Base-by-base conservation (phyloP, 2,888 invertebrate genomes). In the Sphaerophoria taeniata region DNA sequence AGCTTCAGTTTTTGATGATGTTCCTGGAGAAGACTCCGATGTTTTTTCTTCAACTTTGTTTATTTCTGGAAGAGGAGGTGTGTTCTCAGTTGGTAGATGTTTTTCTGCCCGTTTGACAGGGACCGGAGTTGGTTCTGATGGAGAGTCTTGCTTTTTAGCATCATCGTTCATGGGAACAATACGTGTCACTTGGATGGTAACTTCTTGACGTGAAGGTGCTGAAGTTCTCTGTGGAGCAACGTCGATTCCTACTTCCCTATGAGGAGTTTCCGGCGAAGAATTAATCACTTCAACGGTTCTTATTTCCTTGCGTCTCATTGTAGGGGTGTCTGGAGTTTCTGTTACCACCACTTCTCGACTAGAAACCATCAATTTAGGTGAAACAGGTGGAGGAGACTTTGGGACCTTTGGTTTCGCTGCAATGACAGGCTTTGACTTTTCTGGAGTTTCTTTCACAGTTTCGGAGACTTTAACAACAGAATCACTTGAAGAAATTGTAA, bases 331-430 rank as follows among this genome's bases (percentile, higher is more conserved):
- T 24, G 77, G 77, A 14, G 76, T 63, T 24, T 81, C 81, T 7
- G 36, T 14, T 4, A 49, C 43, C 5, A 55, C n/a, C 12, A 16
- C 2, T 31, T 74, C 73, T 36, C 53, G 47, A 34, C 53, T 56
- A 36, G 39, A 24, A 43, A 9, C 31, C 0, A 47, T 16, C 53
- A 72, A 9, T 5, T 49, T 67, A 12, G 76, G 76, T 6, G 84
- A 79, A 2, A 72, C 31, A 2, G 75, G 75, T 12, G 70, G 69
- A 0, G 78, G 69, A 36, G 79, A 75, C 47, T 53, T 80, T 33
- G 75, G 67, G 34, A 85, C 49, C 51, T 70, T 85, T 56, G 85
- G 82, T 36, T 86, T 86, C 39, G 60, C 71, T 65, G 86, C 86
- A 12, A 86, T 82, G 12, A 65, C 70, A 24, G 72, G 60, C 39